Percentiles rank a stretch among this genome's conserved stretches.
Conservation (phyloP, 1,140 invertebrate species). For the Lanistes nyassanus region DNA sequence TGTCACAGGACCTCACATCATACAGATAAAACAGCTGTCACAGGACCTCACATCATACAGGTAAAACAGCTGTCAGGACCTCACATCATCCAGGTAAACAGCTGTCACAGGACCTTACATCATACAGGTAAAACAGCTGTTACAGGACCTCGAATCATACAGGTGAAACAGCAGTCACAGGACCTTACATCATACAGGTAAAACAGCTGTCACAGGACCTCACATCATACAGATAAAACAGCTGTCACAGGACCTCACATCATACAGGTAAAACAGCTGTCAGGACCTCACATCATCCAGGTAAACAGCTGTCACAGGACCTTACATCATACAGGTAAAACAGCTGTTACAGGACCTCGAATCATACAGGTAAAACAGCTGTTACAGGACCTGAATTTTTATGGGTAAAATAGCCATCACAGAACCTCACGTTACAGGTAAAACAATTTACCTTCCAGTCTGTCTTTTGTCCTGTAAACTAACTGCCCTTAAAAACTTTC, state of each 20-base stretch:
- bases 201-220: conserved; percentile 41
- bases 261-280: conserved; percentile 39
- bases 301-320: conserved; percentile 41
- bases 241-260: conserved; percentile 38
- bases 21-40: conserved; percentile 45
- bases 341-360: no score
- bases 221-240: conserved; percentile 41
- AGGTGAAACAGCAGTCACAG: no score
- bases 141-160: no score
- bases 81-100: no score
- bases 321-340: conserved; percentile 43
- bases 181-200: no score
- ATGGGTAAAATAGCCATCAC: no score
- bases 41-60: conserved; percentile 41
- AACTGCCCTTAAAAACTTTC: no score
- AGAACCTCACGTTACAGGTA: conserved; percentile 44
- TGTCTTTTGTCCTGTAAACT: no score
- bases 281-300: no score
- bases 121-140: conserved; percentile 41
- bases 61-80: conserved; percentile 34
- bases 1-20: conserved; percentile 35
- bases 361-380: no score
- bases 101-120: conserved; percentile 39
- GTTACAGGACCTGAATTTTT: no score
- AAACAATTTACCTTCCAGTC: no score